Evolutionary conservation across 2,888 invertebrate genomes (phyloP).

Genomic region (Dynastes tityus): DNA sequence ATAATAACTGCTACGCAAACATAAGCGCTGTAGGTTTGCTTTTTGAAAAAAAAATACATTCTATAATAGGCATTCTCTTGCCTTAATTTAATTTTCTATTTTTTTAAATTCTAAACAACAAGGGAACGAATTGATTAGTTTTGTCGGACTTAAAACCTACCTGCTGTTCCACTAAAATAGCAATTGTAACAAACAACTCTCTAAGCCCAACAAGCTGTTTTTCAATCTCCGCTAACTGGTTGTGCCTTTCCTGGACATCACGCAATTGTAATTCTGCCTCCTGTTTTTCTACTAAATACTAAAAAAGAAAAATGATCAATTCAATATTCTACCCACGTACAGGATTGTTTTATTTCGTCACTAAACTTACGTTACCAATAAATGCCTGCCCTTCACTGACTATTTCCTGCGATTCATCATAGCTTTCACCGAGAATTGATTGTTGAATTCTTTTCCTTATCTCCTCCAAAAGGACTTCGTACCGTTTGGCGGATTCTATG

Average conservation of each 20-base stretch:
- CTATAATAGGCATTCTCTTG: no score
- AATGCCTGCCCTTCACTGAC: slow-evolving; percentile 70
- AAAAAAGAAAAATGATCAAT: slow-evolving; percentile 54
- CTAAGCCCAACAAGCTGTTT: slow-evolving; percentile 83
- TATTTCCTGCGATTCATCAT: slow-evolving; percentile 64
- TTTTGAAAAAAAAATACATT: no score
- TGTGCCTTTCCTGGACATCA: slow-evolving; percentile 87
- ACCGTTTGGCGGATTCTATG: slow-evolving; percentile 71
- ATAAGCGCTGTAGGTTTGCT: no score
- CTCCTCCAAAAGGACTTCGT: slow-evolving; percentile 68
- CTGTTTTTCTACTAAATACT: slow-evolving; percentile 87
- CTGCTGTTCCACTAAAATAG: slow-evolving; percentile 84
- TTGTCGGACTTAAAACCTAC: slow-evolving; percentile 66
- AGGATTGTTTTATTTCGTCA: not conserved
- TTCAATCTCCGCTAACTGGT: slow-evolving; percentile 87
- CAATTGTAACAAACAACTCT: slow-evolving; percentile 89
- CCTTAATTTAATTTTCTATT: no score
- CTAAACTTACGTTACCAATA: slow-evolving; percentile 72
- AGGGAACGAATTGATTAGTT: no score
- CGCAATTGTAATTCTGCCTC: slow-evolving; percentile 83
- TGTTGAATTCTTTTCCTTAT: slow-evolving; percentile 41
- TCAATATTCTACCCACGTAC: not conserved
- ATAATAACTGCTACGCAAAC: no score
- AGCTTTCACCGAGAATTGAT: slow-evolving; percentile 41
- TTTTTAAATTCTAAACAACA: no score